A percentile compares a stretch with the other conserved stretches of the same genome.
Evolutionary conservation across 2,888 invertebrate genomes (phyloP).

Genomic region (Drosophila buzzatii): DNA sequence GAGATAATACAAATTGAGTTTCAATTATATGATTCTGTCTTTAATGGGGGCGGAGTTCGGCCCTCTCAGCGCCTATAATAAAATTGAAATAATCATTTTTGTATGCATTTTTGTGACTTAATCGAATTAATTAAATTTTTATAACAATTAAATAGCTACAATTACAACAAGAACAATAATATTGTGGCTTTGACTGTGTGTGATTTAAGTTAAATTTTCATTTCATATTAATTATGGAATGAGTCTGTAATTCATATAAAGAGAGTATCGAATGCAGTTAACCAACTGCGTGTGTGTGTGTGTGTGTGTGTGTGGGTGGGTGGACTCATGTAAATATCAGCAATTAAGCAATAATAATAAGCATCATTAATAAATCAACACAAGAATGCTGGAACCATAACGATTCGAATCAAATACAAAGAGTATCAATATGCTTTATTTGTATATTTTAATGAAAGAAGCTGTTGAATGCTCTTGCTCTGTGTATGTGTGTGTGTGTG

Average conservation of each 20-base stretch:
- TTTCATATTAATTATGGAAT: conserved; percentile 30
- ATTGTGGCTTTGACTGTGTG: conserved; percentile 17
- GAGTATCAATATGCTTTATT: conserved; percentile 49
- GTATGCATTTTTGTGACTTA: conserved; percentile 42
- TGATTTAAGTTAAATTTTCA: conserved; percentile 20
- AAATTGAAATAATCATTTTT: not conserved
- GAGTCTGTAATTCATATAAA: not conserved
- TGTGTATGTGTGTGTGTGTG: conserved; percentile 8
- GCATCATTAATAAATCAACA: conserved; percentile 79
- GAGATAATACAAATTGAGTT: conserved; percentile 20
- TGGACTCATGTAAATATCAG: conserved; percentile 61
- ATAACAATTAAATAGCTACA: conserved; percentile 49
- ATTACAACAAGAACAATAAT: conserved; percentile 15
- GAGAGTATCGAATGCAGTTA: conserved; percentile 30
- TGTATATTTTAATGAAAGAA: conserved; percentile 28
- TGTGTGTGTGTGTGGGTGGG: conserved; percentile 1
- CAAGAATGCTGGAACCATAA: conserved; percentile 39
- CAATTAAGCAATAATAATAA: conserved; percentile 82
- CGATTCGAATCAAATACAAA: conserved; percentile 44
- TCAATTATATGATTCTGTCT: conserved; percentile 1
- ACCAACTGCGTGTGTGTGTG: not conserved
- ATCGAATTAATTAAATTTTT: conserved; percentile 73
- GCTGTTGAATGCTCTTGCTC: not conserved
- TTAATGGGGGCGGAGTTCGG: not conserved
- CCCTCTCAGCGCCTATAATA: not conserved